A percentile compares a stretch with the other conserved stretches of the same genome.
Conservation (phyloP, 2,113 vertebrate species). For the Strix aluco region DNA sequence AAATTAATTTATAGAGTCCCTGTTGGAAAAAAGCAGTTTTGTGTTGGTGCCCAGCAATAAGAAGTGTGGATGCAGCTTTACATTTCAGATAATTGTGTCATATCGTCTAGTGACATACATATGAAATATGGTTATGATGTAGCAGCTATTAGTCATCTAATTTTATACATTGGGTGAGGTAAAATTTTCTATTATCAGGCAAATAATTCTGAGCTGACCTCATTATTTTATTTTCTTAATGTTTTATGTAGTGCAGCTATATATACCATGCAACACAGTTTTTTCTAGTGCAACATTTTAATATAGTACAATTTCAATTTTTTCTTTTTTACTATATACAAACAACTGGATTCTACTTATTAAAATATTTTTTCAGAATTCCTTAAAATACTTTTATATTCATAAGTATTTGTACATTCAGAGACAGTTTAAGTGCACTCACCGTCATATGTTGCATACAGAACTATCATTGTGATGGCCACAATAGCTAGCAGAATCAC, state of each 20-base stretch:
- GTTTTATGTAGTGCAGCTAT: neutral
- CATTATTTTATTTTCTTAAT: neutral
- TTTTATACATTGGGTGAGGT: neutral
- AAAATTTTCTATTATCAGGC: neutral
- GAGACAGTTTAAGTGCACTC: neutral
- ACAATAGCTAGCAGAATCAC: slow-evolving; percentile 84
- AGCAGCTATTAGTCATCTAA: neutral
- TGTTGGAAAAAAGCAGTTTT: neutral
- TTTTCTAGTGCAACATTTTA: neutral
- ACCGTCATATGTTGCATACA: slow-evolving; percentile 87
- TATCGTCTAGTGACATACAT: neutral
- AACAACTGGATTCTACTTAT: neutral
- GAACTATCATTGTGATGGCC: slow-evolving; percentile 83
- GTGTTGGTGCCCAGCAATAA: neutral
- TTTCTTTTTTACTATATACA: neutral
- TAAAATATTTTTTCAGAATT: neutral
- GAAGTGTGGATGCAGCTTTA: neutral
- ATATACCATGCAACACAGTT: neutral
- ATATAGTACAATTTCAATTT: neutral
- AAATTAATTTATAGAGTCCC: neutral
- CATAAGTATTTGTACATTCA: neutral
- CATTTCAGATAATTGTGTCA: neutral
- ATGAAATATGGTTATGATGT: neutral
- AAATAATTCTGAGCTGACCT: neutral
- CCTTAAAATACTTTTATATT: neutral